phyloP scores from a whole-genome alignment of 2,113 vertebrate genomes.

The Centropus bengalensis region DNA sequence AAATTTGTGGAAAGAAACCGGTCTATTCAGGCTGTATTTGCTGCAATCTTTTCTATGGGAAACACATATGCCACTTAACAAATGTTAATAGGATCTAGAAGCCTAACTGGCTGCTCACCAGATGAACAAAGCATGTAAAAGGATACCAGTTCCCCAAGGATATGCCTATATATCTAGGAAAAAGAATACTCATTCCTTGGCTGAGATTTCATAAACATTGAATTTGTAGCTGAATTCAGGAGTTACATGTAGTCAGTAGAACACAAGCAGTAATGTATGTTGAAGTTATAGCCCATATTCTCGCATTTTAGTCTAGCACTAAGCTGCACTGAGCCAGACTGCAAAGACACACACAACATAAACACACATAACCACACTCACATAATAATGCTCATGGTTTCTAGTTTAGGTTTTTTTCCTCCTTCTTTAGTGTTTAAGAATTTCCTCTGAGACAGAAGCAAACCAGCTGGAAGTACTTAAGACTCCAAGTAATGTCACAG shows the following conservation, averaged over 20 bases:
- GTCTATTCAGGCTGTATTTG: neutral
- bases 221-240: neutral
- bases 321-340: neutral
- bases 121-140: neutral
- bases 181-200: neutral
- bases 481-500: neutral
- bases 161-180: neutral
- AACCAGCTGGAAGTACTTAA: neutral
- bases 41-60: neutral
- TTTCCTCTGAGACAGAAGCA: neutral
- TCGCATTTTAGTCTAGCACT: neutral
- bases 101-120: constrained; percentile 19
- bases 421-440: neutral
- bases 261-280: neutral
- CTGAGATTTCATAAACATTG: neutral
- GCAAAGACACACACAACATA: neutral
- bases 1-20: neutral
- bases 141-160: neutral
- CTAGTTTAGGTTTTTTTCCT: neutral
- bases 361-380: neutral
- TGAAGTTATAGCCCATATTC: neutral
- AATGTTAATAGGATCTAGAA: constrained; percentile 15
- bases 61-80: neutral
- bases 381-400: neutral
- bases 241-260: neutral